A percentile compares a stretch with the other conserved stretches of the same genome.
phyloP scores from a whole-genome alignment of 2,797 vertebrate species.

The Telmatherina bonti region DNA sequence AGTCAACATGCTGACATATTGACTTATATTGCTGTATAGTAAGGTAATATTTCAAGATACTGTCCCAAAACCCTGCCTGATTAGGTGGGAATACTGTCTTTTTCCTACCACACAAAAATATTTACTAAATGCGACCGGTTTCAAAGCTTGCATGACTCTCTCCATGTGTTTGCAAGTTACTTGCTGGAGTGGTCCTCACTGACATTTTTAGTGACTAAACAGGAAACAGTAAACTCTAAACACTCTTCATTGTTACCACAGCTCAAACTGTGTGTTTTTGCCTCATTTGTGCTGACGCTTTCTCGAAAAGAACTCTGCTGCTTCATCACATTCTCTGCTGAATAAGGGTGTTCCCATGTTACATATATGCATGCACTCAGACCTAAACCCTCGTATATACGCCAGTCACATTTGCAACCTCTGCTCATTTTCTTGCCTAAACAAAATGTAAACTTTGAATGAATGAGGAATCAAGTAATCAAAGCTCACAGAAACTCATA shows the following conservation, averaged over 20 bases:
- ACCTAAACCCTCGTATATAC: not conserved
- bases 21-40: not conserved
- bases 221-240: conserved; percentile 22
- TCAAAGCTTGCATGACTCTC: not conserved
- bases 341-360: conserved; percentile 8
- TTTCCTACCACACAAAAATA: not conserved
- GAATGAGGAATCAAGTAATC: not conserved
- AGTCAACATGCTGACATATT: not conserved
- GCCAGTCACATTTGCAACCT: not conserved
- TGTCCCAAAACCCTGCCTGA: not conserved
- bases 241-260: conserved; percentile 13
- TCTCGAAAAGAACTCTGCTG: conserved; percentile 6
- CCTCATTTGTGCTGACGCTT: not conserved
- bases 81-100: not conserved
- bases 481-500: not conserved
- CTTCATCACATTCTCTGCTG: conserved; percentile 10
- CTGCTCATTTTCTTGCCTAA: not conserved
- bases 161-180: not conserved
- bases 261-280: conserved; percentile 28
- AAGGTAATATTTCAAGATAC: not conserved
- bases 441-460: not conserved
- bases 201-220: conserved; percentile 2
- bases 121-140: not conserved
- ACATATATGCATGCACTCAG: not conserved
- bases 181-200: not conserved